Evolutionary conservation across 2,797 vertebrate species (phyloP).

Genomic region (Periophthalmus magnuspinnatus): DNA sequence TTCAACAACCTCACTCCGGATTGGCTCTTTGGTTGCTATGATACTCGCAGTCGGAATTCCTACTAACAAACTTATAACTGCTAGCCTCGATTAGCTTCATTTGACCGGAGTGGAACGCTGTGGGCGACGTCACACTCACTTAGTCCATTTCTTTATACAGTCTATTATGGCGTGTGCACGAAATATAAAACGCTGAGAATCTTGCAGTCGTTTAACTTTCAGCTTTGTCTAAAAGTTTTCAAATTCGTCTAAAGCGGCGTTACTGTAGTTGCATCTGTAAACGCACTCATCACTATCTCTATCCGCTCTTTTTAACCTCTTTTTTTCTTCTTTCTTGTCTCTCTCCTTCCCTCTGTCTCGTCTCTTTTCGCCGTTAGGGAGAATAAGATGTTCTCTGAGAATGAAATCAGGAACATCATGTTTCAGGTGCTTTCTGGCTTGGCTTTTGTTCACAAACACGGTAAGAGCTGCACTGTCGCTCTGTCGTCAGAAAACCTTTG

Average conservation of each 20-base stretch:
- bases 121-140: too few species aligned
- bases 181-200: conserved; percentile 24
- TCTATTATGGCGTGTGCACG: not conserved
- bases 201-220: conserved; percentile 55
- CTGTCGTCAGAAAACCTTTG: not conserved
- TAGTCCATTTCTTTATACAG: too few species aligned
- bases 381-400: conserved; percentile 82
- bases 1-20: too few species aligned
- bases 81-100: too few species aligned
- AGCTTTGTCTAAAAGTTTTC: conserved; percentile 37
- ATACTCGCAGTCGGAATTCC: too few species aligned
- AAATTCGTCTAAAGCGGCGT: not conserved
- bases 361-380: conserved; percentile 64
- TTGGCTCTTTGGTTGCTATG: too few species aligned
- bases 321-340: conserved; percentile 42
- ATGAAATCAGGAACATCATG: conserved; percentile 84
- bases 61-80: too few species aligned
- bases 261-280: not conserved
- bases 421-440: conserved; percentile 79
- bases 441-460: conserved; percentile 82
- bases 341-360: conserved; percentile 8
- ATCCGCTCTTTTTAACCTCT: conserved; percentile 28
- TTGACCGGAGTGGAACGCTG: too few species aligned
- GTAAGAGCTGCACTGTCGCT: conserved; percentile 58
- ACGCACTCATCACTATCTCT: conserved; percentile 39